A percentile compares a stretch with the other conserved stretches of the same genome.
These are phyloP conservation scores for Pygocentrus nattereri DNA, from an alignment of 2,797 vertebrate species.

Conservation along the genomic window DNA sequence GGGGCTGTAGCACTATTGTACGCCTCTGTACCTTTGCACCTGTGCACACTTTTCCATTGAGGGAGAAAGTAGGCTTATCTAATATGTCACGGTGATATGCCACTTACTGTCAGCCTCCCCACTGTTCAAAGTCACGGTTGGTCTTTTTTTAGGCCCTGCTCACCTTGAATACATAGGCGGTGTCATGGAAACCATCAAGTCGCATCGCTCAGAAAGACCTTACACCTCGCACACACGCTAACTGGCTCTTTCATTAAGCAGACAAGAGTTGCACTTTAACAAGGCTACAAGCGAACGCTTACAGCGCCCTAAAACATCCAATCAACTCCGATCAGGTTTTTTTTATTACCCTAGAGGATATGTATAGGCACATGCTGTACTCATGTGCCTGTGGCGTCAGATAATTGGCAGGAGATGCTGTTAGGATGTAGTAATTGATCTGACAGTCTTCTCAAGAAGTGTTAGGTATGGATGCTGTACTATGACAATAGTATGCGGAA, in stretches of 20 bases:
- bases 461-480: not conserved
- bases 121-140: constrained; percentile 48
- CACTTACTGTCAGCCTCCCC: constrained; percentile 40
- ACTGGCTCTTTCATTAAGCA: constrained; percentile 46
- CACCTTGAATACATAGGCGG: constrained; percentile 49
- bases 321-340: not conserved
- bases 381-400: not conserved
- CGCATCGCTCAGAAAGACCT: constrained; percentile 37
- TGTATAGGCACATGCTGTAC: not conserved
- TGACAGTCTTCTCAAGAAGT: not conserved
- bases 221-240: constrained; percentile 43
- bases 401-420: constrained; percentile 13
- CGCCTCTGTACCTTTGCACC: constrained; percentile 1
- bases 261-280: constrained; percentile 39
- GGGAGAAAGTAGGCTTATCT: constrained; percentile 37
- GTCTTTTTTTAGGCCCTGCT: constrained; percentile 50
- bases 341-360: not conserved
- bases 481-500: not conserved
- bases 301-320: constrained; percentile 30
- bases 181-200: constrained; percentile 46
- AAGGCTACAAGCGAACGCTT: constrained; percentile 32
- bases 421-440: constrained; percentile 23
- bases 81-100: constrained; percentile 32
- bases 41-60: not conserved
- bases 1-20: not conserved